Evolutionary conservation across 2,888 invertebrate species (phyloP).

Genomic region (Gibbula magus): DNA sequence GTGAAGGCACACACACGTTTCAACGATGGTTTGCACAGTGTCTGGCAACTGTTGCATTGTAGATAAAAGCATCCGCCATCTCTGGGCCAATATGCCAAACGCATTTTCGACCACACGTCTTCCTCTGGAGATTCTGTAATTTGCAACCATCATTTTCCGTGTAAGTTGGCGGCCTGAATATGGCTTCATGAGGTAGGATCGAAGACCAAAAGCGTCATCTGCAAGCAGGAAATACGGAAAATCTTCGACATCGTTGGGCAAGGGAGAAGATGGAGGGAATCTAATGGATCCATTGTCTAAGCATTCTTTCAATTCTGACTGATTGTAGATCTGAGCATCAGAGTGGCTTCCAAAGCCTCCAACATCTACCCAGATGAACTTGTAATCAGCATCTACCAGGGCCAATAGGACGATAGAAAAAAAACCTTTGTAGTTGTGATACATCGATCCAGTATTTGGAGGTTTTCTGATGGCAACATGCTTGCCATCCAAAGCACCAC

Average conservation of each 20-base stretch:
- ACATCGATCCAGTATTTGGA: no score
- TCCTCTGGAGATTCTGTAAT: not conserved
- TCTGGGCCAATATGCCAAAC: not conserved
- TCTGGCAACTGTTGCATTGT: conserved; percentile 31
- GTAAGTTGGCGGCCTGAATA: no score
- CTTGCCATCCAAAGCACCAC: conserved; percentile 53
- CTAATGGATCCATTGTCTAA: conserved; percentile 37
- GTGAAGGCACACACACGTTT: conserved; percentile 41
- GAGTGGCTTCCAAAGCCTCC: conserved; percentile 33
- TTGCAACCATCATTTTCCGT: no score
- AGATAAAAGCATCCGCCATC: not conserved
- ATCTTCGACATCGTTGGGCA: conserved; percentile 40
- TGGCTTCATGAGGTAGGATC: no score
- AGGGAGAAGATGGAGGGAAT: conserved; percentile 36
- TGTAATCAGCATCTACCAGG: no score
- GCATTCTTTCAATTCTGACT: conserved; percentile 40
- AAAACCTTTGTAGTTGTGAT: no score
- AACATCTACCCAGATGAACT: no score
- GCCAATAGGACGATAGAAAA: no score
- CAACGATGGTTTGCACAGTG: conserved; percentile 30
- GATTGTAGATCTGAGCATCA: conserved; percentile 40
- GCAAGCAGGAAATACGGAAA: conserved; percentile 49
- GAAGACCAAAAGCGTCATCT: conserved; percentile 55
- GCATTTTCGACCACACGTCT: no score
- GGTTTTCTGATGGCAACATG: conserved; percentile 44